Base-by-base conservation (phyloP, 1,140 invertebrate genomes). In the Ericerus pela region DNA sequence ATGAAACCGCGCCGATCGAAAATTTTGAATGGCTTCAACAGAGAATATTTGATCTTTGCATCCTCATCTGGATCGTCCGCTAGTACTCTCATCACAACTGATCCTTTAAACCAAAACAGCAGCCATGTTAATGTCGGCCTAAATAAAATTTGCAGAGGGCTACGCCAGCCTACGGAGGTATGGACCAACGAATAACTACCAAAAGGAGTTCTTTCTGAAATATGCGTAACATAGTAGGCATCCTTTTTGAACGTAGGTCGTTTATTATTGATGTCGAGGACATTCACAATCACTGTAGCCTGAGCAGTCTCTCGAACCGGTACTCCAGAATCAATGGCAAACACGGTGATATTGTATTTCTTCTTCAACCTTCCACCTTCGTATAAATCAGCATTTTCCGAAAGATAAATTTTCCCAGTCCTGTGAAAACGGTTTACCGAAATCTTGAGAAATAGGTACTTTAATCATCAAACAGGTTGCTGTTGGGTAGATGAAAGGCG, bases 261-360 rank as follows among this genome's bases (percentile, higher is more conserved):
- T 63, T 88, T 85, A 64, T 92, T 86, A 59, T 90, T 89, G 0
- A 89, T 81, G 65, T 90, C 85, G 59, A 78, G 67, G 12, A 90
- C 77, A 26, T 76, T 78, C 1, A 88, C 76, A 33, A 78, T 78
- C 0, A 87, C 77, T 1, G 79, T 82, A 0, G 84, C 80, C 0
- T 82, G 82, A 0, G 82, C 82, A 0, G 81, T 84, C 70, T 85
- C 82, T 33, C 75, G 75, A n/a, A 84, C 76, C 0, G 82, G 82
- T n/a, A 70, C 70, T 1, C 82, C 81, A 24, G 79, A 79, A 61
- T 85, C 82, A 1, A 84, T 77, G 0, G 81, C 76, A 62, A 82
- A 77, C 28, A 88, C 79, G 12, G 78, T 75, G 1, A 90, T 77
- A 60, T 79, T 74, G 62, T 87, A 88, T 57, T 74, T 72, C 14